Conservation (phyloP, 2,113 vertebrate species). For the Plotosus lineatus region DNA sequence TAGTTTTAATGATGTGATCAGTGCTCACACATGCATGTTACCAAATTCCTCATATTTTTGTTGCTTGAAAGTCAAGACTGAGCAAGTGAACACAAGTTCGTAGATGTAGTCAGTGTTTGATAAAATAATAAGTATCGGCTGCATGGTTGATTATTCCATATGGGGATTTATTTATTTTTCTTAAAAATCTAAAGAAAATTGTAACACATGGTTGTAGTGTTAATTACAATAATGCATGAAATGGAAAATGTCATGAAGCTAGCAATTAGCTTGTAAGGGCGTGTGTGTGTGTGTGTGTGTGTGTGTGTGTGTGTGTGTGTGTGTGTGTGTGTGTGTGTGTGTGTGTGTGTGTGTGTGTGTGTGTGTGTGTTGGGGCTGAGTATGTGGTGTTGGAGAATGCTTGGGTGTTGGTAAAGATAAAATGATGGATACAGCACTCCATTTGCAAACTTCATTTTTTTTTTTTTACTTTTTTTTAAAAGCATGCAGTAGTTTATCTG, state of each 20-base stretch:
- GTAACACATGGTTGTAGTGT: neutral
- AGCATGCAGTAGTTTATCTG: slow-evolving; percentile 44
- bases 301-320: no score
- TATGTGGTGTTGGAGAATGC: neutral
- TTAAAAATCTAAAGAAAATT: neutral
- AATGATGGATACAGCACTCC: slow-evolving; percentile 34
- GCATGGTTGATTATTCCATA: neutral
- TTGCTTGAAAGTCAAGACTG: slow-evolving; percentile 16
- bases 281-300: neutral
- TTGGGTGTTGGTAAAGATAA: neutral
- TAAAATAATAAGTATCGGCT: slow-evolving; percentile 13
- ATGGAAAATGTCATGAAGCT: neutral
- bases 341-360: neutral
- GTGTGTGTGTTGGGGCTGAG: neutral
- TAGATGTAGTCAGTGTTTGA: slow-evolving; percentile 20
- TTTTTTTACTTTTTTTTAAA: slow-evolving; percentile 45
- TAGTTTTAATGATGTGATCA: slow-evolving; percentile 50
- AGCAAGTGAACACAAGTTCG: slow-evolving; percentile 11
- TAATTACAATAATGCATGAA: neutral
- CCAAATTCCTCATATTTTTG: slow-evolving; percentile 18
- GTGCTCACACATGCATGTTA: slow-evolving; percentile 38
- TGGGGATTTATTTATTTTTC: neutral
- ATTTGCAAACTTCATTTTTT: slow-evolving; percentile 40
- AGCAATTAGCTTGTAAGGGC: neutral
- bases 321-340: neutral